Percentiles rank a stretch among this genome's conserved stretches.
These are phyloP conservation scores for Eupithecia subumbrata DNA, from an alignment of 2,888 invertebrate species.

Conservation along the genomic window DNA sequence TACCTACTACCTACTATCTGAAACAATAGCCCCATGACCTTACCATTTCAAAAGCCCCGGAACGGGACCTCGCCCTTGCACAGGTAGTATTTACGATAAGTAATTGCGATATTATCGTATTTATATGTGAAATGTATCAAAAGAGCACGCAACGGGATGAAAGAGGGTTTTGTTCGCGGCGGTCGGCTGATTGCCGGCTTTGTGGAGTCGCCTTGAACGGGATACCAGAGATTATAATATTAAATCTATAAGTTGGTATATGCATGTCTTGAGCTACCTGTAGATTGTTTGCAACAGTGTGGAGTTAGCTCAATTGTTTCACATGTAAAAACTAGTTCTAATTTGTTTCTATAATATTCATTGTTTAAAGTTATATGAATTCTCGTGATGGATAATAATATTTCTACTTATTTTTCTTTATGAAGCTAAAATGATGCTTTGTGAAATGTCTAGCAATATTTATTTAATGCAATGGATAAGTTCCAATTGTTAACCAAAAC, in stretches of 20 bases:
- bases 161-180: slow-evolving; percentile 43
- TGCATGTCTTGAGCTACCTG: neutral
- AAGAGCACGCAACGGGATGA: slow-evolving; percentile 58
- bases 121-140: slow-evolving; percentile 35
- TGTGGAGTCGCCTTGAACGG: neutral
- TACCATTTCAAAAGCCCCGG: slow-evolving; percentile 44
- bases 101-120: slow-evolving; percentile 23
- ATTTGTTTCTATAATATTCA: too few relatives aligned
- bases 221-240: neutral
- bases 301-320: too few relatives aligned
- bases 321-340: too few relatives aligned
- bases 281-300: too few relatives aligned
- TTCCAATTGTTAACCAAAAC: too few relatives aligned
- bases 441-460: too few relatives aligned
- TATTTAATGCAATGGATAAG: too few relatives aligned
- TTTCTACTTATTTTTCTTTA: too few relatives aligned
- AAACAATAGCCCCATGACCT: slow-evolving; percentile 47
- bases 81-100: slow-evolving; percentile 40
- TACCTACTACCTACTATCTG: too few relatives aligned
- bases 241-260: neutral
- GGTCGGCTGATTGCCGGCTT: neutral
- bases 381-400: too few relatives aligned
- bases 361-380: too few relatives aligned
- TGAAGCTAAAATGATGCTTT: too few relatives aligned
- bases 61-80: slow-evolving; percentile 56